Conservation (phyloP, 2,888 invertebrate species). For the Acrobeloides nanus region DNA sequence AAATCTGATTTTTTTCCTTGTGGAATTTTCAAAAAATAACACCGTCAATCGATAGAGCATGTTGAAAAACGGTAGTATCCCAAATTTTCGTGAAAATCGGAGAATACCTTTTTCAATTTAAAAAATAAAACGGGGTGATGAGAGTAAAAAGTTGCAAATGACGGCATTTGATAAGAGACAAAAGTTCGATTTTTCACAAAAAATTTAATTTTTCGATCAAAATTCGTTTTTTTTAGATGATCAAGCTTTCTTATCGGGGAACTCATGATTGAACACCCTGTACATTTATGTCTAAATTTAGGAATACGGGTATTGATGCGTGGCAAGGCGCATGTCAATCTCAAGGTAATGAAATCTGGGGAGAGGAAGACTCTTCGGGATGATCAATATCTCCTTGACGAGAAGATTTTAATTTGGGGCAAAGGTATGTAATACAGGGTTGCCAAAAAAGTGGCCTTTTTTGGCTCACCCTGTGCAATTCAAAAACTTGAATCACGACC, state of each 20-base stretch:
- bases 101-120: too few relatives aligned
- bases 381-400: slow-evolving; percentile 71
- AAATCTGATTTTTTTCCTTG: too few relatives aligned
- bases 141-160: too few relatives aligned
- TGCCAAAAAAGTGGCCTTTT: too few relatives aligned
- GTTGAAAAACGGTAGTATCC: too few relatives aligned
- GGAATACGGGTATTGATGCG: slow-evolving; percentile 65
- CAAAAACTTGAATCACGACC: background rate
- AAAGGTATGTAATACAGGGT: slow-evolving; percentile 63
- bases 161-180: too few relatives aligned
- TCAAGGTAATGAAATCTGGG: slow-evolving; percentile 69
- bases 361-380: slow-evolving; percentile 69
- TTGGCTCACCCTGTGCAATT: too few relatives aligned
- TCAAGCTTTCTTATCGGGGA: background rate
- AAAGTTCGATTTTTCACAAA: slow-evolving; percentile 5
- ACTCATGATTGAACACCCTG: too few relatives aligned
- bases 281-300: slow-evolving; percentile 24
- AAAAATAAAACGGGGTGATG: too few relatives aligned
- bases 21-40: too few relatives aligned
- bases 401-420: slow-evolving; percentile 68
- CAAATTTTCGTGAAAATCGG: too few relatives aligned
- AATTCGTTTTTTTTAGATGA: slow-evolving; percentile 1
- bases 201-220: background rate
- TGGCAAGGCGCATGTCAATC: slow-evolving; percentile 70
- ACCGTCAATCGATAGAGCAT: too few relatives aligned